Evolutionary conservation across 2,797 vertebrate genomes (phyloP), one percentile per base, ranked within the genome.

Genomic region (Sebastolobus alascanus): DNA sequence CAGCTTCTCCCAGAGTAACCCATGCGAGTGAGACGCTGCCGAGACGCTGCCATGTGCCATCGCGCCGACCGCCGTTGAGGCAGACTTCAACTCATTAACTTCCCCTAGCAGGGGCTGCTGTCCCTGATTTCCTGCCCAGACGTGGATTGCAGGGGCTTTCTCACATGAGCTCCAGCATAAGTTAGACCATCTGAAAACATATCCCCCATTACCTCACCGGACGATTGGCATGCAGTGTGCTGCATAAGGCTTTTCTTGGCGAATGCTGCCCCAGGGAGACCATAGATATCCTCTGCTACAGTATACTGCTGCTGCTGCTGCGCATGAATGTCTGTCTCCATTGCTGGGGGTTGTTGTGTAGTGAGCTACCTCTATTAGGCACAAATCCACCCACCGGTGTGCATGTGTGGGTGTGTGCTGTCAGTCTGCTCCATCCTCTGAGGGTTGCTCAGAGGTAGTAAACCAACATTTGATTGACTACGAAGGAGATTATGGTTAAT

Each of bases 181-280:
- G 92, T 90, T 91, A 73, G 83, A 92, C 87, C 91, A 92, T 93
- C 90, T 94, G 93, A 95, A 90, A 90, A 92, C 88, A 93, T 82
- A 89, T 87, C 86, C 89, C 87, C 82, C 74, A 68, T 93, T 93
- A 93, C 92, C 91, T 92, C 90, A 84, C 79, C 16, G 80, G 84
- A 82, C 82, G 68, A 90, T 81, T 87, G 89, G 89, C 84, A 80
- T 83, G 83, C 82, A 79, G 84, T 73, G 5, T 91, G 92, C 91
- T 91, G 90, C 91, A 91, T 89, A 90, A 93, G 91, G 87, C 83
- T 90, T 93, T 93, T 94, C 88, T 90, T 90, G 82, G 91, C 50
- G 67, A 93, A 91, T 77, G 77, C 82, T 80, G 73, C 93, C 93
- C 92, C 60, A 80, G 93, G 91, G 93, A 93, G 75, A 88, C 77